A percentile compares a stretch with the other conserved stretches of the same genome.
Conservation (phyloP, 1,140 invertebrate genomes). For the Potamilus streckersoni region DNA sequence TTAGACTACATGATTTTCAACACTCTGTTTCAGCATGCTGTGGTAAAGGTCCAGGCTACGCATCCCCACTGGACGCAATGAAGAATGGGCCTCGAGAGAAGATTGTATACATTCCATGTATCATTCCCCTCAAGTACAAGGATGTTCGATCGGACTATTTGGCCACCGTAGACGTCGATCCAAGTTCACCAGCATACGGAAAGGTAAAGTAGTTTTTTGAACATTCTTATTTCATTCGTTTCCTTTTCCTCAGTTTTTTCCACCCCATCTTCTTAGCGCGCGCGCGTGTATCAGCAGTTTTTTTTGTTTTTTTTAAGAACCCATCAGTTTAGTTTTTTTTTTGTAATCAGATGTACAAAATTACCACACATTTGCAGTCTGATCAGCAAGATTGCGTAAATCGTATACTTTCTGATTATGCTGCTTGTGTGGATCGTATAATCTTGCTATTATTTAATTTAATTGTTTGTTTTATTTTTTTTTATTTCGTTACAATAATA, state of each 20-base stretch:
- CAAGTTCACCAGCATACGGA: conserved; percentile 84
- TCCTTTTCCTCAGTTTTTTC: background rate
- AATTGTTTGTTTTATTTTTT: too few relatives aligned
- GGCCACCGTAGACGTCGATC: conserved; percentile 91
- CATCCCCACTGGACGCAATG: conserved; percentile 82
- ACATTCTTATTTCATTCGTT: conserved; percentile 2
- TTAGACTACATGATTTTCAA: too few relatives aligned
- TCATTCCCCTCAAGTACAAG: conserved; percentile 42
- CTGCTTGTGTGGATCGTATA: too few relatives aligned
- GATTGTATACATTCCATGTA: conserved; percentile 87
- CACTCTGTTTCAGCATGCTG: conserved; percentile 31
- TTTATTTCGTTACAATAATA: too few relatives aligned
- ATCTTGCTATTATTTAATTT: too few relatives aligned
- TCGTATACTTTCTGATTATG: too few relatives aligned
- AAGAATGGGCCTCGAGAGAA: conserved; percentile 82
- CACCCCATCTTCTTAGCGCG: background rate
- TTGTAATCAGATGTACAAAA: background rate
- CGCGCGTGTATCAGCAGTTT: too few relatives aligned
- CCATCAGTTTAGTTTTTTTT: background rate
- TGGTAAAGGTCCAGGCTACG: conserved; percentile 63
- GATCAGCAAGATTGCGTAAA: background rate
- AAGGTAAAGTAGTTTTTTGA: conserved; percentile 74
- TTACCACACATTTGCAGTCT: background rate
- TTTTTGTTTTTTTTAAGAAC: background rate
- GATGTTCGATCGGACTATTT: conserved; percentile 81